A percentile compares a stretch with the other conserved stretches of the same genome.
These are phyloP conservation scores for Euschistus heros DNA, from an alignment of 1,140 invertebrate genomes.

Conservation along the genomic window DNA sequence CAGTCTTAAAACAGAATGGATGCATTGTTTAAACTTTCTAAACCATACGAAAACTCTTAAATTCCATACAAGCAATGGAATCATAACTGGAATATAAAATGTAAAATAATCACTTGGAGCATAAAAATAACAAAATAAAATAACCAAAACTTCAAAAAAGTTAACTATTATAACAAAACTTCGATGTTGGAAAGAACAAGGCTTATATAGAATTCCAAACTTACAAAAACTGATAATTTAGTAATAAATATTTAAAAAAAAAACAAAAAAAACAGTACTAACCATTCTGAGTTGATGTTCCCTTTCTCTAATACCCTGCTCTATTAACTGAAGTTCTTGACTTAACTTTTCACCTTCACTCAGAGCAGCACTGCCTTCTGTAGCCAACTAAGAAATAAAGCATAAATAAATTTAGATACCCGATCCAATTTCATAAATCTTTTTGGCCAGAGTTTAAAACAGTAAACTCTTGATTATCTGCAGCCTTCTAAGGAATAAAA, in stretches of 20 bases:
- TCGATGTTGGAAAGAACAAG: background rate
- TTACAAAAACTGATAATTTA: background rate
- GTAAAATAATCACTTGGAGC: no score
- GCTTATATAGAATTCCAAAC: background rate
- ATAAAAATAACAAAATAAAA: no score
- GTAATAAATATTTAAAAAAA: background rate
- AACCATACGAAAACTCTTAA: no score
- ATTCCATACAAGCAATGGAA: no score
- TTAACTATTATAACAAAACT: background rate
- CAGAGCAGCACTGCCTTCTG: constrained; percentile 38
- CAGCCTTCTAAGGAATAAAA: no score
- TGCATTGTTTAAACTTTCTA: no score
- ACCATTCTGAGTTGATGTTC: constrained; percentile 50
- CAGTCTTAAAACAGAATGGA: no score
- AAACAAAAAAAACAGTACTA: constrained; percentile 27
- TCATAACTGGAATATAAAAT: no score
- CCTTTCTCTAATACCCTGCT: constrained; percentile 53
- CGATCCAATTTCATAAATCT: background rate
- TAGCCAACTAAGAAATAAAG: constrained; percentile 36
- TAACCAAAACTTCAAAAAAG: background rate
- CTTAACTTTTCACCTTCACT: constrained; percentile 47
- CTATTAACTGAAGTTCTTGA: constrained; percentile 52
- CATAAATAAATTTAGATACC: background rate
- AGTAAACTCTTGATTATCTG: no score
- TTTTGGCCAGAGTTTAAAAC: no score